Evolutionary conservation across 2,888 invertebrate genomes (phyloP).

Genomic region (Drosophila dives): DNA sequence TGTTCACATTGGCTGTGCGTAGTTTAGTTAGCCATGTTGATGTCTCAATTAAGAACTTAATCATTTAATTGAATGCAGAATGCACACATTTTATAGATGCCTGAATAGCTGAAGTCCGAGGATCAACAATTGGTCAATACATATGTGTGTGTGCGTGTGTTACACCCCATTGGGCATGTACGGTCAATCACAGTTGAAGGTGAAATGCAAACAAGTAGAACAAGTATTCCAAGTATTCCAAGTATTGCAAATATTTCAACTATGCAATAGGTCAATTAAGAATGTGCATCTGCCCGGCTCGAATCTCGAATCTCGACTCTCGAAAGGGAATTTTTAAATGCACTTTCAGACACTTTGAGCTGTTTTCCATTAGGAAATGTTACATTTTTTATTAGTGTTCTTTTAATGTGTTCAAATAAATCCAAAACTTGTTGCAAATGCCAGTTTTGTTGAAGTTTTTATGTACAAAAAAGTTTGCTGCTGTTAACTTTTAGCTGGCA

Average conservation of each 20-base stretch:
- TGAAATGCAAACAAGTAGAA: conserved; percentile 43
- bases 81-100: conserved; percentile 42
- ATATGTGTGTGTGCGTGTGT: conserved; percentile 7
- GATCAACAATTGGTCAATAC: conserved; percentile 46
- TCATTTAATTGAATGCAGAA: conserved; percentile 71
- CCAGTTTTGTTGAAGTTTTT: background rate
- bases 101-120: conserved; percentile 25
- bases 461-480: background rate
- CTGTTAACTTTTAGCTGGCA: conserved; percentile 21
- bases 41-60: conserved; percentile 72
- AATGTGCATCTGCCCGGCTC: conserved; percentile 2
- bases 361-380: background rate
- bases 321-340: conserved; percentile 32
- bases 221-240: conserved; percentile 42
- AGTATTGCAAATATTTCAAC: conserved; percentile 32
- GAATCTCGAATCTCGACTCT: background rate
- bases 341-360: background rate
- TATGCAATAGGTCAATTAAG: conserved; percentile 33
- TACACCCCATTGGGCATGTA: conserved; percentile 15
- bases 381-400: background rate
- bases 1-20: conserved; percentile 32
- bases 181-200: conserved; percentile 65
- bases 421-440: background rate
- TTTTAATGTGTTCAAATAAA: background rate
- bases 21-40: conserved; percentile 52